A percentile compares a stretch with the other conserved stretches of the same genome.
phyloP scores from a whole-genome alignment of 92 coral and sea anemone genomes.

The Montipora capitata region DNA sequence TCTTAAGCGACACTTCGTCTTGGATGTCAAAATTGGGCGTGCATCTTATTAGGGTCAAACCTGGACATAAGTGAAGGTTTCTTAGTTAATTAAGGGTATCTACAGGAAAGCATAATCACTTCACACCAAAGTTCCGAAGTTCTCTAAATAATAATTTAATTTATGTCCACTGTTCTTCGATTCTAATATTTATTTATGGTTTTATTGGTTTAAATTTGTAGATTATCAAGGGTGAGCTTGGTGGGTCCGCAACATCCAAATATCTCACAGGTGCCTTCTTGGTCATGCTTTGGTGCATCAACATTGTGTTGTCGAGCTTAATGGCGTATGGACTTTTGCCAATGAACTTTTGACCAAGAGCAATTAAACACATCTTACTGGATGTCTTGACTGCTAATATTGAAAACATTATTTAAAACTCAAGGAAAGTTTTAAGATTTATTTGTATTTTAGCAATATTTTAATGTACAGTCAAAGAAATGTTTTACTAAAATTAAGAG shows the following conservation, averaged over 20 bases:
- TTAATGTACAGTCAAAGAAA: slow-evolving; percentile 1
- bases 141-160: too few species aligned
- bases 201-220: slow-evolving; percentile 3
- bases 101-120: too few species aligned
- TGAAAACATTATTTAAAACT: background rate
- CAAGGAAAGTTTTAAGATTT: background rate
- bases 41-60: too few species aligned
- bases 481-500: background rate
- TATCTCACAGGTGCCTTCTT: slow-evolving; percentile 72
- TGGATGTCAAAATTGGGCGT: too few species aligned
- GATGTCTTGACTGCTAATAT: too few species aligned
- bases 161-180: background rate
- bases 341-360: slow-evolving; percentile 42
- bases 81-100: too few species aligned
- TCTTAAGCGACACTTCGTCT: too few species aligned
- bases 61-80: too few species aligned
- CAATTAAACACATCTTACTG: background rate
- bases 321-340: slow-evolving; percentile 86
- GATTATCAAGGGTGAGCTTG: slow-evolving; percentile 90
- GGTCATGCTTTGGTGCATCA: slow-evolving; percentile 80
- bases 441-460: background rate
- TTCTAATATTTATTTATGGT: too few species aligned
- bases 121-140: too few species aligned
- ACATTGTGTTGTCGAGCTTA: slow-evolving; percentile 80
- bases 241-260: slow-evolving; percentile 81